A percentile compares a stretch with the other conserved stretches of the same genome.
phyloP scores from a whole-genome alignment of 2,888 invertebrate species.

The Tetranychus truncatus region DNA sequence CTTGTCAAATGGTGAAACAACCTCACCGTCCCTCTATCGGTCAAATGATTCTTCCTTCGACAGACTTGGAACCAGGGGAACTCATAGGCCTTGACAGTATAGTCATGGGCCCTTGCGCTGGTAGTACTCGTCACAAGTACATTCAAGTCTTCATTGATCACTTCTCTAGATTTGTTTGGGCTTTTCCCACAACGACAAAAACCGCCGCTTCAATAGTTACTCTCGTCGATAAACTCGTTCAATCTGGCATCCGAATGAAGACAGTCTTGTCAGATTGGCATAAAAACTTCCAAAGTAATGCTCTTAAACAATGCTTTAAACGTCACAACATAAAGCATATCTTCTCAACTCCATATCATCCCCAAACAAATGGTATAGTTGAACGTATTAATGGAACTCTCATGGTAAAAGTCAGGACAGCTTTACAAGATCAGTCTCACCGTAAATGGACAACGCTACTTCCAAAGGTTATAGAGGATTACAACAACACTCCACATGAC shows the following conservation, averaged over 20 bases:
- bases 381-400: conserved; percentile 2
- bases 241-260: no score
- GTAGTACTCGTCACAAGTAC: background rate
- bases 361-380: conserved; percentile 12
- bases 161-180: conserved; percentile 10
- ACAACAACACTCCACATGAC: conserved; percentile 12
- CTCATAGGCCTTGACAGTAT: conserved; percentile 6
- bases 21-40: background rate
- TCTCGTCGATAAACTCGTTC: background rate
- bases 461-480: background rate
- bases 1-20: background rate
- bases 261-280: background rate
- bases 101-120: conserved; percentile 10
- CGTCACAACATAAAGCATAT: background rate
- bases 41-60: background rate
- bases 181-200: background rate
- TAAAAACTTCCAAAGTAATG: conserved; percentile 3
- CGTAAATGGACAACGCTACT: conserved; percentile 11
- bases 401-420: background rate
- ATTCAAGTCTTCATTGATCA: conserved; percentile 14
- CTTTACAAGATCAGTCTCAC: background rate
- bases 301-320: background rate
- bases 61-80: background rate
- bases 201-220: background rate
- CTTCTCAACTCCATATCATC: conserved; percentile 13